These are phyloP conservation scores for Cryptus viduatorius DNA, from an alignment of 2,888 invertebrate genomes.

Conservation along the genomic window DNA sequence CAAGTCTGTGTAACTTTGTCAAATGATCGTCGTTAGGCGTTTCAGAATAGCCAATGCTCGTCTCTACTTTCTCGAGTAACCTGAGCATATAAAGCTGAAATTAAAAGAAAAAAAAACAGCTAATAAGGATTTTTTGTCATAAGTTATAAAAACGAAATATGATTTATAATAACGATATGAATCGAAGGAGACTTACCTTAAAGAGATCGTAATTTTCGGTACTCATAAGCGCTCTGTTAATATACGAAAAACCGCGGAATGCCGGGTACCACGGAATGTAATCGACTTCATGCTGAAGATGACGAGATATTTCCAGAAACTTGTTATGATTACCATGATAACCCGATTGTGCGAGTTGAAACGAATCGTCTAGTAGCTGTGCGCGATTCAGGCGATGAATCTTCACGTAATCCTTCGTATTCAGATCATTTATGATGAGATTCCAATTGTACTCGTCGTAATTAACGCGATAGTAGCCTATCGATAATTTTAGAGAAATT, in stretches of 20 bases:
- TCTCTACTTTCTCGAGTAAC: conserved; percentile 77
- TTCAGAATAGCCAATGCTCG: conserved; percentile 75
- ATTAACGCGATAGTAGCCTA: conserved; percentile 83
- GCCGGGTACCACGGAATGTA: conserved; percentile 91
- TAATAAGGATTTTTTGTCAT: no score
- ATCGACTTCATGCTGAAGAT: conserved; percentile 87
- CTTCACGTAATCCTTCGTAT: conserved; percentile 50
- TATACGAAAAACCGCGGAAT: conserved; percentile 84
- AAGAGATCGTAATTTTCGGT: conserved; percentile 87
- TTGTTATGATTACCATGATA: background rate
- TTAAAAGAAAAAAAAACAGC: background rate
- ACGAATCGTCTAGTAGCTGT: conserved; percentile 86
- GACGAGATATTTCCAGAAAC: conserved; percentile 82
- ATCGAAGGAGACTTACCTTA: conserved; percentile 54
- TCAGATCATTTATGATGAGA: conserved; percentile 75
- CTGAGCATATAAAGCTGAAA: conserved; percentile 76
- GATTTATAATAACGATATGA: background rate
- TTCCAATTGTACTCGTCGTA: conserved; percentile 83
- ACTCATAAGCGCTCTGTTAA: conserved; percentile 84
- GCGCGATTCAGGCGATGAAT: conserved; percentile 85
- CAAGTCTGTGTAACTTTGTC: conserved; percentile 75
- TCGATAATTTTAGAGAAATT: background rate
- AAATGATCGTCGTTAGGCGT: conserved; percentile 74
- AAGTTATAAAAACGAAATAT: no score
- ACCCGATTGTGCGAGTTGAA: conserved; percentile 80